Evolutionary conservation across 2,113 vertebrate species (phyloP), one percentile per base, ranked within the genome.

Genomic region (Pseudorasbora parva): DNA sequence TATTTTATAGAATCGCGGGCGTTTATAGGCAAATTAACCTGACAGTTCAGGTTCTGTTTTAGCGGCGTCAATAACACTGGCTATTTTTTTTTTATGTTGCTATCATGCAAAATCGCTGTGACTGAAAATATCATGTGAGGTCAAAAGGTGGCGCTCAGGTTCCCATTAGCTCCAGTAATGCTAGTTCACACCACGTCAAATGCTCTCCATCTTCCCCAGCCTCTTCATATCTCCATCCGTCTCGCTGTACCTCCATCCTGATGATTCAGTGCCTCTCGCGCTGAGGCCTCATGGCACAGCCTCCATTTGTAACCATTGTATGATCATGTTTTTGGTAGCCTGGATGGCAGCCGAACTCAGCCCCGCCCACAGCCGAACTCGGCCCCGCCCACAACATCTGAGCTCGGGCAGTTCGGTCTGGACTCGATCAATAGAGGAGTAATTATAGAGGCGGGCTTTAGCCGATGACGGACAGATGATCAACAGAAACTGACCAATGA

Each of bases 81-180:
- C 73, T n/a, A 56, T 60, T 60, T 43, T 60, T 59, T 78, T n/a
- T n/a, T n/a, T n/a, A 5, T 23, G 54, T 43, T 59, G 30, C 19
- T 33, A 77, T 43, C 74, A 51, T 21, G 37, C 59, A 41, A 51
- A 87, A 87, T 78, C 19, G 12, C 78, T 54, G 64, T 73, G 60
- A 33, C 84, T 78, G 76, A 60, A 56, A 84, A 78, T 75, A 78
- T 19, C 43, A 74, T 19, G 60, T 72, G n/a, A 77, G 75, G 54
- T 77, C 54, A 77, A 23, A 41, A 77, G 25, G 19, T 8, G 11
- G 6, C 4, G 0, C 45, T 2, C 68, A 79, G 57, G 84, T 82
- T 33, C 78, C n/a, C 82, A 84, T 84, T 83, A 83, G 74, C 85
- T 51, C 43, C 76, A 47, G 23, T 74, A 37, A 30, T 11, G 0